Base-by-base conservation (phyloP, 2,113 vertebrate genomes). In the Cranoglanis bouderius region DNA sequence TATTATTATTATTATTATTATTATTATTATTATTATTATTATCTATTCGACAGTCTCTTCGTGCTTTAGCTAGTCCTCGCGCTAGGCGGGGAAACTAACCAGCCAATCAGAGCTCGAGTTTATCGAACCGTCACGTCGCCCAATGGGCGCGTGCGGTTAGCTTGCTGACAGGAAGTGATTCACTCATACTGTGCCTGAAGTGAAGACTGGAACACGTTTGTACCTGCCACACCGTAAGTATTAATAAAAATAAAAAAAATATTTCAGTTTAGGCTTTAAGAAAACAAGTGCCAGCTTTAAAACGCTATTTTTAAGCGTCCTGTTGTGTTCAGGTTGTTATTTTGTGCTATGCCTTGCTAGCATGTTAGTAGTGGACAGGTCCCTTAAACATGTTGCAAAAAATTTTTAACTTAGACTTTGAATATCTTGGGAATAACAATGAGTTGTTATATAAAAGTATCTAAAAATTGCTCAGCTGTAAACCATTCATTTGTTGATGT, bases 91-190 rank as follows among this genome's bases (percentile, higher is more conserved):
- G 7, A 21, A 32, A 35, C 7, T 5, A 55, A 55, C 3, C 78
- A 57, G n/a, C 78, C 78, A 55, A 57, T 82, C 51, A 35, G 51
- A 57, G 51, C 78, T 82, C 51, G n/a, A 57, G 49, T 38, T 55
- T 3, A 57, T 57, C 49, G 4, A 8, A 43, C 6, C 13, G 70
- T 53, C 53, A 57, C 35, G 14, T 72, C 49, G 35, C 24, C 70
- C 46, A 29, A 46, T 35, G 0, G 19, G 32, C 67, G 51, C 13
- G 51, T 29, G 70, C 70, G 82, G 26, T 9, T 65, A 2, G 14
- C 9, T 65, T n/a, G 40, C 18, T 12, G 55, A 57, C 51, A 40
- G 70, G 70, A 86, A 86, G 85, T 75, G 70, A 75, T 40, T 74
- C 40, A 9, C 6, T 49, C 26, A 46, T 4, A 6, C 63, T 35